Conservation (phyloP, 2,888 invertebrate species). For the Chymomyza amoena region DNA sequence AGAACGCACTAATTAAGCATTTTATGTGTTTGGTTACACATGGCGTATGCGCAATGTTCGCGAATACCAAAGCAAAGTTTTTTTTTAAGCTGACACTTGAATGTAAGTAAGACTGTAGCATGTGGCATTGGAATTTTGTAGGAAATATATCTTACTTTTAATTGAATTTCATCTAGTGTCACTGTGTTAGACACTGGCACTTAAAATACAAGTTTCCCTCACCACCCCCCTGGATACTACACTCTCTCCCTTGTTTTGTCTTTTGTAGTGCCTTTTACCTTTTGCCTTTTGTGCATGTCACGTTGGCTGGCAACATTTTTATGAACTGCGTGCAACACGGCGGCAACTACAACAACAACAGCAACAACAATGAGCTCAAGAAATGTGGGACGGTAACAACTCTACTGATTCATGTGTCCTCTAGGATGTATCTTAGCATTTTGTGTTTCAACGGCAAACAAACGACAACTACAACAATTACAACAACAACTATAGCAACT, state of each 20-base stretch:
- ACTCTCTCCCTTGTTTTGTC: constrained; percentile 29
- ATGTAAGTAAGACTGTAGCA: background rate
- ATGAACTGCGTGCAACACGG: constrained; percentile 62
- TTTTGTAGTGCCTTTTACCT: constrained; percentile 26
- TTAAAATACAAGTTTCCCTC: constrained; percentile 8
- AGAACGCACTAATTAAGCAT: constrained; percentile 54
- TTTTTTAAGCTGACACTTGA: constrained; percentile 15
- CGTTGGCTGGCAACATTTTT: constrained; percentile 68
- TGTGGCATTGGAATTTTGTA: background rate
- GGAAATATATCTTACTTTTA: constrained; percentile 66
- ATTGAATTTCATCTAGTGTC: constrained; percentile 68
- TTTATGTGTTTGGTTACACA: constrained; percentile 40
- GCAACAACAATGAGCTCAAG: constrained; percentile 21
- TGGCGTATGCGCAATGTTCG: constrained; percentile 52
- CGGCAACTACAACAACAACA: constrained; percentile 15
- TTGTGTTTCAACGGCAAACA: background rate
- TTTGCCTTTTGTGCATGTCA: constrained; percentile 63
- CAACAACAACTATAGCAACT: constrained; percentile 16
- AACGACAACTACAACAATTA: constrained; percentile 4
- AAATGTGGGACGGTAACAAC: constrained; percentile 24
- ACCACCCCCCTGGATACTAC: background rate
- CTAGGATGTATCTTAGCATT: background rate
- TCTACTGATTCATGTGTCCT: constrained; percentile 6
- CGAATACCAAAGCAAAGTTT: constrained; percentile 36
- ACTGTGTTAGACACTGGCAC: constrained; percentile 29